A percentile compares a stretch with the other conserved stretches of the same genome.
Conservation (phyloP, 2,888 invertebrate species). For the Carcina quercana region DNA sequence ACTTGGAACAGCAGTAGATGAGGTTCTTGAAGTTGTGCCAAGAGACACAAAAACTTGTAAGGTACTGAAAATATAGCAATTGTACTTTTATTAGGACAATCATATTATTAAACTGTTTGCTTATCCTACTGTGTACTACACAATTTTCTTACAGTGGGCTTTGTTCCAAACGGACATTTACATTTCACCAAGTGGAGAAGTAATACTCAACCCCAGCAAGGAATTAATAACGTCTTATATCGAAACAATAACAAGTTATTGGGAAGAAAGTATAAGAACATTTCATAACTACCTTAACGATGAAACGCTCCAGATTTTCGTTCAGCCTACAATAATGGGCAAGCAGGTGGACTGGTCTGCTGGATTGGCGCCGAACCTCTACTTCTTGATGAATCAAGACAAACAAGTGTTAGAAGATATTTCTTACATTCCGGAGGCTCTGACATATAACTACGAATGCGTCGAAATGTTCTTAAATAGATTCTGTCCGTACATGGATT, state of each 20-base stretch:
- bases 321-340: constrained; percentile 89
- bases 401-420: constrained; percentile 69
- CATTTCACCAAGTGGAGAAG: constrained; percentile 48
- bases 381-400: constrained; percentile 81
- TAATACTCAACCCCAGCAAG: constrained; percentile 75
- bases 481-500: constrained; percentile 77
- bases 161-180: constrained; percentile 76
- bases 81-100: too few relatives aligned
- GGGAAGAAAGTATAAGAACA: constrained; percentile 79
- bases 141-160: constrained; percentile 75
- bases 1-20: constrained; percentile 52
- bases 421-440: constrained; percentile 68
- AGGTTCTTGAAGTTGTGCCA: constrained; percentile 65
- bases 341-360: constrained; percentile 85
- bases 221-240: constrained; percentile 74
- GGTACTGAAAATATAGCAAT: too few relatives aligned
- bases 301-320: constrained; percentile 80
- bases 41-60: constrained; percentile 58
- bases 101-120: too few relatives aligned
- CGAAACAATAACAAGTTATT: constrained; percentile 75
- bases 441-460: constrained; percentile 77
- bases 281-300: constrained; percentile 84
- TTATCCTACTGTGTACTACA: too few relatives aligned
- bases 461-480: constrained; percentile 78
- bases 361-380: constrained; percentile 81